Base-by-base conservation (phyloP, 2,888 invertebrate genomes). In the Nipponacmea schrenckii region DNA sequence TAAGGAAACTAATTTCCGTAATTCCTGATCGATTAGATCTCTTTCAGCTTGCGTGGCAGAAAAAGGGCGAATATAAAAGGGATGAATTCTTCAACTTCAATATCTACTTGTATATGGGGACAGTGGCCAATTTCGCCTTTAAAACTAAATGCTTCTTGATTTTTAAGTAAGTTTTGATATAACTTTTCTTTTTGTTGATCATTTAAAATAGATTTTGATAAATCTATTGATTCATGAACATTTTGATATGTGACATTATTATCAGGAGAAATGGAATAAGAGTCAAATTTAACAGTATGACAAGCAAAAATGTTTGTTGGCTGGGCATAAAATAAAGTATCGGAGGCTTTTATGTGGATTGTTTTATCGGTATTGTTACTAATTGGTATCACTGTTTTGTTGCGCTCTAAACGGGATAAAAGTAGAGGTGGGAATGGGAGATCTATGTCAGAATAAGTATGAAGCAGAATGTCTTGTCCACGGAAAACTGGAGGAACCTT, bases 361-460 rank as follows among this genome's bases (percentile, higher is more conserved):
- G 56, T n/a, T 14, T 56, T 56, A 56, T 56, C 8, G n/a, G 10
- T 56, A 8, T n/a, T 56, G n/a, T 56, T 56, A 5, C 12, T 20
- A n/a, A 56, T 56, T 14, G 56, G 56, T n/a, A 56, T 56, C n/a
- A 56, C 24, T 56, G 56, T 20, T 20, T 56, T 56, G n/a, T 56
- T 56, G 1, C 56, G 56, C n/a, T 56, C 24, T 56, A 56, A 56
- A 20, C 10, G 24, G 10, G 56, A 20, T 20, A 56, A 20, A 20
- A 56, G 24, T 14, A 24, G 10, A 20, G 56, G 24, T 20, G 56
- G 56, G 12, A n/a, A 56, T n/a, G 56, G 24, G 3, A 20, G n/a
- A 56, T 56, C n/a, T 56, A 56, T 8, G 14, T 56, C n/a, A n/a
- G 56, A 56, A 56, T 24, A n/a, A 10, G 56, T 56, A 24, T 56